Evolutionary conservation across 2,113 vertebrate genomes (phyloP).

Genomic region (Tragelaphus imberbis): DNA sequence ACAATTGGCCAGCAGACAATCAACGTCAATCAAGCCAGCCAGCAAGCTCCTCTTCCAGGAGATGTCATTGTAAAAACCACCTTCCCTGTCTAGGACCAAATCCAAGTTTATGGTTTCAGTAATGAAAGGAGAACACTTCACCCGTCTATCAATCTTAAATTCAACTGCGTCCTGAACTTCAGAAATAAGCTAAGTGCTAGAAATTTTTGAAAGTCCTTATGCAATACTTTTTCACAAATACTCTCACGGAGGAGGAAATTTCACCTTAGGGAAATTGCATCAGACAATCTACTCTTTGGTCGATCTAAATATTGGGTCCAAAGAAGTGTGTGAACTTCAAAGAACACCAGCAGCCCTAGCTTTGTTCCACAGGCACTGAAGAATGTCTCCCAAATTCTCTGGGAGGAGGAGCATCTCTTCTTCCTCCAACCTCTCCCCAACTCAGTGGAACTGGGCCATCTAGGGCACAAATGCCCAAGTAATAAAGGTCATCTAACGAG

Average conservation of each 20-base stretch:
- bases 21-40: not conserved
- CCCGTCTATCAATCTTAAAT: not conserved
- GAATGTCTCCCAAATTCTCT: not conserved
- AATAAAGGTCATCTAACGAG: not conserved
- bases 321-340: not conserved
- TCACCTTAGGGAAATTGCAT: constrained; percentile 1
- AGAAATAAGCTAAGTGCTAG: not conserved
- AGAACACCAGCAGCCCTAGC: not conserved
- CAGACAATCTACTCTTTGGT: not conserved
- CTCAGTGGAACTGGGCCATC: not conserved
- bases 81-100: not conserved
- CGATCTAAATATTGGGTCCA: not conserved
- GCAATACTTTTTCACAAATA: not conserved
- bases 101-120: constrained; percentile 1
- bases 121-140: not conserved
- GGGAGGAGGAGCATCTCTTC: not conserved
- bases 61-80: not conserved
- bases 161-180: not conserved
- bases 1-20: not conserved
- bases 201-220: not conserved
- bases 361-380: not conserved
- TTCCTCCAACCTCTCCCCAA: too few relatives aligned
- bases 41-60: not conserved
- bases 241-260: not conserved
- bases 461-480: not conserved